Conservation (phyloP, 2,888 invertebrate species). For the Diaperis boleti region DNA sequence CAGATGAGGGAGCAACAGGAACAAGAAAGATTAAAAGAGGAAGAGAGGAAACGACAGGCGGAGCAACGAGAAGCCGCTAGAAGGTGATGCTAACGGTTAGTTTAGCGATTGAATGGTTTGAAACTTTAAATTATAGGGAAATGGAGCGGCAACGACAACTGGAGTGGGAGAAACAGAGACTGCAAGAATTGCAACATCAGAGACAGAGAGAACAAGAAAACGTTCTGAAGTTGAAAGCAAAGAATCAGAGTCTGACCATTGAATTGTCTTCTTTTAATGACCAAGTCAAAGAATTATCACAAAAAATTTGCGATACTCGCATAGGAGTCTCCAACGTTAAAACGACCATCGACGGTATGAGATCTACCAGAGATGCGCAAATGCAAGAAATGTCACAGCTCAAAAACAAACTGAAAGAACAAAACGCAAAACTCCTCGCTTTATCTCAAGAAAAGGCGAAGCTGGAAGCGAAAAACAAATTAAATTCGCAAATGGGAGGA, state of each 20-base stretch:
- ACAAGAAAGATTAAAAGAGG: constrained; percentile 80
- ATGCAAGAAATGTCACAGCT: constrained; percentile 88
- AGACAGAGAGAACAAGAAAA: constrained; percentile 88
- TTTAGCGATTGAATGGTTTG: constrained; percentile 3
- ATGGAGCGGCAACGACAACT: constrained; percentile 94
- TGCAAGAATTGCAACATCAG: constrained; percentile 84
- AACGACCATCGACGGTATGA: constrained; percentile 96
- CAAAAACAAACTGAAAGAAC: constrained; percentile 85
- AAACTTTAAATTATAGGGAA: constrained; percentile 71
- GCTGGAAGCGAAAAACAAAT: constrained; percentile 79
- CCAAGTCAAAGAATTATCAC: constrained; percentile 80
- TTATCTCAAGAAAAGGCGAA: constrained; percentile 87
- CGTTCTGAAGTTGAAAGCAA: constrained; percentile 87
- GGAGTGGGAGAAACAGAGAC: constrained; percentile 95
- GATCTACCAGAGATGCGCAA: constrained; percentile 90
- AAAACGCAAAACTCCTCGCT: constrained; percentile 83
- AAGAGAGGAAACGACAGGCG: constrained; percentile 81
- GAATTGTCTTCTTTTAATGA: constrained; percentile 76
- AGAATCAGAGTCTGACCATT: constrained; percentile 85
- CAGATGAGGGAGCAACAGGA: constrained; percentile 85
- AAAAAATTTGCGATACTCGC: constrained; percentile 85
- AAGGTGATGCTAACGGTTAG: constrained; percentile 60
- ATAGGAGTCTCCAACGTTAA: constrained; percentile 92
- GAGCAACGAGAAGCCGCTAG: constrained; percentile 86
- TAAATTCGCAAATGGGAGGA: constrained; percentile 65